A percentile compares a stretch with the other conserved stretches of the same genome.
Conservation (phyloP, 2,888 invertebrate genomes). For the Emmelina monodactyla region DNA sequence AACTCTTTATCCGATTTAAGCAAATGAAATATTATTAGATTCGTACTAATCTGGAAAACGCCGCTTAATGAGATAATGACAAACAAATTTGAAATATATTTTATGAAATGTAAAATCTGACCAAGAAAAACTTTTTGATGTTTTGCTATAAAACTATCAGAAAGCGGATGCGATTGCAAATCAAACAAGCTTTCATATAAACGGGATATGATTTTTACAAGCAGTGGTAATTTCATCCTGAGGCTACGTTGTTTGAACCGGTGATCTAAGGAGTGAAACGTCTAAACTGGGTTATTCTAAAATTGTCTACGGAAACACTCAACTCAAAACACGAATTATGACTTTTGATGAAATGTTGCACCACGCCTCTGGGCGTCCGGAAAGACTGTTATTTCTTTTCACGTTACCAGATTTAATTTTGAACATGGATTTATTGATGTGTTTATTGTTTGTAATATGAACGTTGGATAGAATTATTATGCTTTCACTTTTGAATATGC, state of each 20-base stretch:
- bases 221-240: not conserved
- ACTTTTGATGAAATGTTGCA: slow-evolving; percentile 56
- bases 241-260: slow-evolving; percentile 1
- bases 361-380: slow-evolving; percentile 35
- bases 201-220: no score
- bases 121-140: no score
- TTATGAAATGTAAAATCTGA: no score
- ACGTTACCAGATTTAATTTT: slow-evolving; percentile 9
- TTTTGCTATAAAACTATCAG: no score
- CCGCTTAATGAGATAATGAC: no score
- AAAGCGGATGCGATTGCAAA: no score
- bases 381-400: slow-evolving; percentile 34
- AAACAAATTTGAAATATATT: no score
- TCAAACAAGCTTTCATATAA: no score
- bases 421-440: slow-evolving; percentile 17
- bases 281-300: slow-evolving; percentile 49
- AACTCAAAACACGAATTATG: slow-evolving; percentile 38
- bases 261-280: slow-evolving; percentile 3
- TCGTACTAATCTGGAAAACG: no score
- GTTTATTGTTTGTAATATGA: slow-evolving; percentile 17
- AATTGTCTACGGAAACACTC: slow-evolving; percentile 53
- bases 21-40: no score
- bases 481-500: slow-evolving; percentile 5
- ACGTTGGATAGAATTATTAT: slow-evolving; percentile 4
- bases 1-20: no score